These are phyloP conservation scores for Ascaphus truei DNA, from an alignment of 2,113 vertebrate genomes.

Conservation along the genomic window DNA sequence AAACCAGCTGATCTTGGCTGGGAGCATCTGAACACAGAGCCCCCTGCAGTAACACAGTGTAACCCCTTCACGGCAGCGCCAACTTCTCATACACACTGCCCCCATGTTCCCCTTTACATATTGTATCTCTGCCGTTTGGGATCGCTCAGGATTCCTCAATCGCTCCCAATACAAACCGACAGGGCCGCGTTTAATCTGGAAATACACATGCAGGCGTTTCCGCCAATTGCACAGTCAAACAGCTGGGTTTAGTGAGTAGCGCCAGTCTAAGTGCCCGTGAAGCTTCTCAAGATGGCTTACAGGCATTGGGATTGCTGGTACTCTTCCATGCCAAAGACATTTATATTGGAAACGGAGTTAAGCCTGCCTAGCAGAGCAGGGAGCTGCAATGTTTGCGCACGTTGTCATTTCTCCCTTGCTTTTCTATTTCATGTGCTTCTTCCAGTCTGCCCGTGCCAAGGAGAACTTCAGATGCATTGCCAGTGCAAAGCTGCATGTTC, in stretches of 20 bases:
- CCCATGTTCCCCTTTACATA: no score
- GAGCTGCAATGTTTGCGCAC: neutral
- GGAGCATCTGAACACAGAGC: neutral
- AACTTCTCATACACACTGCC: no score
- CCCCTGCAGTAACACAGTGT: slow-evolving; percentile 7
- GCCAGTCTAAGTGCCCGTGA: slow-evolving; percentile 30
- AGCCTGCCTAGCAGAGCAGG: slow-evolving; percentile 20
- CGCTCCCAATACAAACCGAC: no score
- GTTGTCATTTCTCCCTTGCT: neutral
- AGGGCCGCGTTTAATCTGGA: no score
- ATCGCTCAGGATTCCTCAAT: no score
- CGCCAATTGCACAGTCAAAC: slow-evolving; percentile 4
- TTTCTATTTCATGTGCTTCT: slow-evolving; percentile 1
- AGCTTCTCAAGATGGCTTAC: slow-evolving; percentile 30
- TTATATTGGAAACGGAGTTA: slow-evolving; percentile 22
- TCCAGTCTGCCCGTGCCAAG: neutral
- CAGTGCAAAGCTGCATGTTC: neutral
- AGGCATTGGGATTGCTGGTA: slow-evolving; percentile 25
- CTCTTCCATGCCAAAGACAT: slow-evolving; percentile 24
- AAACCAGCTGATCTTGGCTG: neutral
- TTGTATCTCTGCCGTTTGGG: no score
- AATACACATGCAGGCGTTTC: neutral
- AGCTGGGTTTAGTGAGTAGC: slow-evolving; percentile 18
- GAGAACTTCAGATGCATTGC: neutral
- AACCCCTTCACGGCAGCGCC: neutral